Evolutionary conservation across 2,113 vertebrate genomes (phyloP).

Genomic region (Fulica atra): DNA sequence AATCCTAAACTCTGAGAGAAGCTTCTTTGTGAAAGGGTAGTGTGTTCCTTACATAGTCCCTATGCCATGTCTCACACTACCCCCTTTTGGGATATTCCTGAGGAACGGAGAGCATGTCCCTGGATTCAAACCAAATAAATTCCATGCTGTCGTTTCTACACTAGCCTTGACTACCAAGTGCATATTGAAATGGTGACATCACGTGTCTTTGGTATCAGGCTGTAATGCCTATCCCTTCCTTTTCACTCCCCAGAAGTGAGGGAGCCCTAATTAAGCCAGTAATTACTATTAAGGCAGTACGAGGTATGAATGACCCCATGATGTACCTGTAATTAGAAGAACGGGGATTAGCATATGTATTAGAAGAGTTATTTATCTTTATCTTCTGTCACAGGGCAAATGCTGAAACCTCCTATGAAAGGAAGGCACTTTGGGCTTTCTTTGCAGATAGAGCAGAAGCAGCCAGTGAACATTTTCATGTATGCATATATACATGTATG

Average conservation of each 20-base stretch:
- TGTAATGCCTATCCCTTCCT: neutral
- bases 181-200: neutral
- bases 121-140: neutral
- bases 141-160: neutral
- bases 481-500: too few species aligned
- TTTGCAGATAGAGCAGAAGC: neutral
- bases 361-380: neutral
- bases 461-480: neutral
- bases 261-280: neutral
- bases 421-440: neutral
- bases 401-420: neutral
- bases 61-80: neutral
- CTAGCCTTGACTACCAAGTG: neutral
- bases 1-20: neutral
- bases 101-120: neutral
- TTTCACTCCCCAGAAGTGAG: neutral
- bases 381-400: neutral
- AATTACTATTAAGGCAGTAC: neutral
- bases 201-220: neutral
- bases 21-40: neutral
- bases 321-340: neutral
- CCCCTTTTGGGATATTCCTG: neutral
- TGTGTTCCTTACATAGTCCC: fast-evolving
- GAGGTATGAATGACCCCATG: neutral
- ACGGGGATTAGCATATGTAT: neutral